Base-by-base conservation (phyloP, 30 jellyfish, hydroid and myxozoan species). In the Mastigias papua region DNA sequence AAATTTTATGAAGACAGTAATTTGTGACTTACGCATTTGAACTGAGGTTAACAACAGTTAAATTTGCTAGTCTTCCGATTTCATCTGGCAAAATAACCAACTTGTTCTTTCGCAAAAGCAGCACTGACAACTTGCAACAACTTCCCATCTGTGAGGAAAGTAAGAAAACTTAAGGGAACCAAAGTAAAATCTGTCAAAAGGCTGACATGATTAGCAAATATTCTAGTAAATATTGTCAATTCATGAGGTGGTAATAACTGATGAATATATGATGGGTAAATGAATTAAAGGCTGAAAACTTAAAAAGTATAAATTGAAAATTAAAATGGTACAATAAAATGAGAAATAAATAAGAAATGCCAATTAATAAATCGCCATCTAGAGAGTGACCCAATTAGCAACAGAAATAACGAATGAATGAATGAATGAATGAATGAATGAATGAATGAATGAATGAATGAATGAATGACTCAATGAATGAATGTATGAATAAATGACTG, bases 41-140 rank as follows among this genome's bases (percentile, higher is more conserved):
- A 73, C 98, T 94, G 83, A 94, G 87, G 66, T 89, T 94, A 37
- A 94, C 66, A 31, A 94, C 98, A 1, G 95, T 78, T 51, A 94
- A 89, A 78, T 85, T 94, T 9, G 97, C 94, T 74, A 94, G 78
- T 57, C 98, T 84, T 0, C 98, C 98, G 49, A 94, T 73, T 67
- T 94, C 98, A 58, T 94, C 98, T 11, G 98, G 98, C 42, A 94
- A 48, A 29, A 89, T 61, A 22, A 75, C 76, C 25, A 94, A 50
- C n/a, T 93, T 92, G 49, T 94, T 94, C 76, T 84, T 96, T 48
- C 98, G 93, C 48, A 94, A 65, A 21, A 93, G 87, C 26, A 89
- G 63, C 33, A 94, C 97, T 23, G 97, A 89, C 57, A 94, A 58
- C 33, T 93, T 80, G 49, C 78, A 26, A 74, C 98, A 94, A 76